Evolutionary conservation across 2,113 vertebrate species (phyloP).

Genomic region (Columba janthina): DNA sequence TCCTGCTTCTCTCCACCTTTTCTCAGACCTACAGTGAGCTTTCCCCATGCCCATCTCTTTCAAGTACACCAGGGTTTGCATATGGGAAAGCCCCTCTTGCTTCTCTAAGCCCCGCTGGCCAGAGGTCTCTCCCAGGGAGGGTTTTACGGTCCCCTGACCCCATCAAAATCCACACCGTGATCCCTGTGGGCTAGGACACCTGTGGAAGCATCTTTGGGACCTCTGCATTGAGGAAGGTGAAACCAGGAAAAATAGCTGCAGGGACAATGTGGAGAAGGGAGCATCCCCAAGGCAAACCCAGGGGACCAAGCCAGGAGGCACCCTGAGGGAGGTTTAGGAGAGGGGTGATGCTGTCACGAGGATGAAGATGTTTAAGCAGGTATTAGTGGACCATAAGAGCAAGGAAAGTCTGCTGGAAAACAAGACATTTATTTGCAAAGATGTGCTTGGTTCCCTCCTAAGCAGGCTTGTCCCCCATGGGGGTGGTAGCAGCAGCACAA

Average conservation of each 20-base stretch:
- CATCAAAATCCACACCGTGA: fast-evolving
- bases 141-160: not conserved
- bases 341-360: fast-evolving
- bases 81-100: fast-evolving
- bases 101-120: not conserved
- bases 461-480: fast-evolving
- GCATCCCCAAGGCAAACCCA: not conserved
- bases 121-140: not conserved
- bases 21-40: fast-evolving
- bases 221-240: not conserved
- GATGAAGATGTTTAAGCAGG: fast-evolving
- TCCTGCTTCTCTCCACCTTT: too few species aligned
- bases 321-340: not conserved
- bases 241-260: not conserved
- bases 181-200: not conserved
- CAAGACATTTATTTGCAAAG: not conserved
- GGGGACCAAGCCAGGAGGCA: not conserved
- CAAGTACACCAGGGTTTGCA: not conserved
- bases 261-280: not conserved
- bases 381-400: not conserved
- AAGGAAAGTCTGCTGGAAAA: not conserved
- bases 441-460: not conserved
- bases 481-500: not conserved
- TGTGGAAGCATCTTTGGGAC: not conserved
- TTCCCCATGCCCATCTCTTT: not conserved